phyloP scores from a whole-genome alignment of 2,797 vertebrate genomes.

The Anableps anableps region DNA sequence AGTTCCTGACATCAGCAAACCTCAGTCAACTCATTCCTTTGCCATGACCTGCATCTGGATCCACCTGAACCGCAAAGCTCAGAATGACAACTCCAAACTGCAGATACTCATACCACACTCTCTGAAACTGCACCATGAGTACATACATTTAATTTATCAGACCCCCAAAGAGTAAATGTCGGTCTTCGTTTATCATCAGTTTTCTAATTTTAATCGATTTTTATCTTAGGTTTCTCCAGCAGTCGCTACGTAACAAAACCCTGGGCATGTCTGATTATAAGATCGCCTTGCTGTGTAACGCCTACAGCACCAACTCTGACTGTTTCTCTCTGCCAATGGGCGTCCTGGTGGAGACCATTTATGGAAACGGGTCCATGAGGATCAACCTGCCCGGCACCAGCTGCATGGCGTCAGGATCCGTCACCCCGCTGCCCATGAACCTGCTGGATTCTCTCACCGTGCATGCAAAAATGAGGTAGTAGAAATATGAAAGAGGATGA shows the following conservation, averaged over 20 bases:
- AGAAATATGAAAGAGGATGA: not conserved
- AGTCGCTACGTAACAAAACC: slow-evolving; percentile 94
- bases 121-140: slow-evolving; percentile 97
- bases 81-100: slow-evolving; percentile 94
- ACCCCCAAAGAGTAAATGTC: not conserved
- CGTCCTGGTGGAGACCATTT: slow-evolving; percentile 97
- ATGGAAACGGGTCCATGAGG: slow-evolving; percentile 93
- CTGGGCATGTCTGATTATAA: slow-evolving; percentile 99
- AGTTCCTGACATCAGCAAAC: slow-evolving; percentile 99
- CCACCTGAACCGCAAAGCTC: slow-evolving; percentile 98
- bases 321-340: slow-evolving; percentile 99
- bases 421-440: slow-evolving; percentile 96
- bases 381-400: slow-evolving; percentile 94
- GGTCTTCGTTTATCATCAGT: not conserved
- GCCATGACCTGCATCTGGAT: slow-evolving; percentile 99
- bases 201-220: not conserved
- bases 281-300: slow-evolving; percentile 97
- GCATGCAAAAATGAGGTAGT: slow-evolving; percentile 98
- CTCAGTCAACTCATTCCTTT: slow-evolving; percentile 97
- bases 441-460: slow-evolving; percentile 97
- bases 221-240: slow-evolving; percentile 91
- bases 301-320: slow-evolving; percentile 98
- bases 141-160: slow-evolving; percentile 19
- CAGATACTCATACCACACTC: slow-evolving; percentile 99
- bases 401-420: slow-evolving; percentile 93